Conservation (phyloP, 2,888 invertebrate genomes). For the Urechis unicinctus region DNA sequence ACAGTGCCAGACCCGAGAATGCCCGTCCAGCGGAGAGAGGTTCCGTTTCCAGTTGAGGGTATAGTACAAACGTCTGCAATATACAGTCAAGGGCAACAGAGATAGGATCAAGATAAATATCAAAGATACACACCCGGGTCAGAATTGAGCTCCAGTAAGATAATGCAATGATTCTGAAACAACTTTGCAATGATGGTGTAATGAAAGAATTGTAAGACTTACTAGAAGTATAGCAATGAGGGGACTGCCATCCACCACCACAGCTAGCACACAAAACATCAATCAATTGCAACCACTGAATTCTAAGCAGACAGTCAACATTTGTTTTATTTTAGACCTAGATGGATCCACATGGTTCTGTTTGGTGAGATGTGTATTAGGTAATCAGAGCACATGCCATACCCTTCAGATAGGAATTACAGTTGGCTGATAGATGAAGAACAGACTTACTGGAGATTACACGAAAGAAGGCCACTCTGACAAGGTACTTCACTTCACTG, state of each 20-base stretch:
- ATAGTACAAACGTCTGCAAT: constrained; percentile 39
- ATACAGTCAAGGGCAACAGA: not conserved
- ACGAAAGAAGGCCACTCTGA: constrained; percentile 61
- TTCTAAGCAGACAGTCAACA: too few species aligned
- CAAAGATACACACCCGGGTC: not conserved
- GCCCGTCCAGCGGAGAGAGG: constrained; percentile 66
- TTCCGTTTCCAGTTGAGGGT: constrained; percentile 55
- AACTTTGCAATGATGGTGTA: too few species aligned
- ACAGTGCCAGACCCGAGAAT: constrained; percentile 73
- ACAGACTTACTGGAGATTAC: constrained; percentile 18
- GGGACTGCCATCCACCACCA: constrained; percentile 71
- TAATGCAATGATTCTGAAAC: too few species aligned
- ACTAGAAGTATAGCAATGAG: constrained; percentile 70
- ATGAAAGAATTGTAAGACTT: too few species aligned
- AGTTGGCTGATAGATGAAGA: too few species aligned
- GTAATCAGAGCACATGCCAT: too few species aligned
- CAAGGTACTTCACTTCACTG: constrained; percentile 65
- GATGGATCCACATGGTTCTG: too few species aligned
- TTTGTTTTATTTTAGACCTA: too few species aligned
- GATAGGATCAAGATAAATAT: not conserved
- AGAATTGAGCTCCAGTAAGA: too few species aligned
- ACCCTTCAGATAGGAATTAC: too few species aligned
- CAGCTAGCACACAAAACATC: constrained; percentile 56
- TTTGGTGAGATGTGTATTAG: too few species aligned
- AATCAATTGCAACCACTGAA: not conserved